Conservation (phyloP, 2,797 vertebrate genomes). For the Coccyzus lansbergi region DNA sequence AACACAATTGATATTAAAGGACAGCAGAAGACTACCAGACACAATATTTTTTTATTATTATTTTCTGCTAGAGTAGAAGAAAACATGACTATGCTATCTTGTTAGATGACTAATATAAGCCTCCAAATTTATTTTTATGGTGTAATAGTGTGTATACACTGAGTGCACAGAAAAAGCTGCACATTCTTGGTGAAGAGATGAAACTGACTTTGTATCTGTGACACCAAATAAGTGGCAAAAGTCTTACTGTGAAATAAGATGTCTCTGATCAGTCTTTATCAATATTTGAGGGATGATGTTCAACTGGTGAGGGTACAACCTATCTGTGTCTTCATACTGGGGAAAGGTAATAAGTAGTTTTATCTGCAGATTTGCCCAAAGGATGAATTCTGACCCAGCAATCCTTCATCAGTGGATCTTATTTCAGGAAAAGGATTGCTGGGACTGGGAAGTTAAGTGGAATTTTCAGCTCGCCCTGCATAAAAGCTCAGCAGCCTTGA, state of each 20-base stretch:
- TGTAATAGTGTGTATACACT: neutral
- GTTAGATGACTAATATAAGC: neutral
- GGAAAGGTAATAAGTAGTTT: neutral
- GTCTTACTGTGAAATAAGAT: neutral
- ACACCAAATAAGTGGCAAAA: neutral
- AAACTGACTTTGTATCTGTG: neutral
- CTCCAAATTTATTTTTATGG: neutral
- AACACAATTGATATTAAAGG: neutral
- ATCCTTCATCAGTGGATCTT: neutral
- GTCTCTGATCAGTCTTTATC: accelerated
- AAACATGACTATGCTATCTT: neutral
- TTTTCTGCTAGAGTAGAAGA: neutral
- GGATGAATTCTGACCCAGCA: neutral
- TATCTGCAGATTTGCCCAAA: neutral
- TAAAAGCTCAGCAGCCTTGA: neutral
- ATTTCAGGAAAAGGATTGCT: neutral
- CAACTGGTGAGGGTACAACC: neutral
- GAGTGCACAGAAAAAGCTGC: neutral
- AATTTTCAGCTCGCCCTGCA: neutral
- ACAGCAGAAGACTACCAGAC: neutral
- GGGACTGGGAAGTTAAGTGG: no score
- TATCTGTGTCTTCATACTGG: neutral
- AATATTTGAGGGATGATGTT: neutral
- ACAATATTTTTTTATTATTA: neutral
- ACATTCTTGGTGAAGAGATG: neutral